A percentile compares a stretch with the other conserved stretches of the same genome.
These are phyloP conservation scores for Jacana jacana DNA, from an alignment of 2,113 vertebrate genomes.

Conservation along the genomic window DNA sequence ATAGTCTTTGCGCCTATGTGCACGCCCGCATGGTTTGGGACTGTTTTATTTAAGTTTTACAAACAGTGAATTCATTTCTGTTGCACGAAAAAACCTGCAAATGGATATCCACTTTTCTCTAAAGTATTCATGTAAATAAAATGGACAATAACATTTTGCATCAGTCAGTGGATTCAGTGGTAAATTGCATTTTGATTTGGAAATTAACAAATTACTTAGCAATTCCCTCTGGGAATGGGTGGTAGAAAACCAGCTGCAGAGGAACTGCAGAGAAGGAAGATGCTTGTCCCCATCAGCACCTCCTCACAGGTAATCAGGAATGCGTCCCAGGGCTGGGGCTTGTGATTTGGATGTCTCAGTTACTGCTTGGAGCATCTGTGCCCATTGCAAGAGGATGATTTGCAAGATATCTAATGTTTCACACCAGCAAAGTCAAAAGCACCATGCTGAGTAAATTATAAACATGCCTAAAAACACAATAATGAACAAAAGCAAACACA, in stretches of 20 bases:
- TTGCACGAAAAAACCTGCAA: not conserved
- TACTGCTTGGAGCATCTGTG: not conserved
- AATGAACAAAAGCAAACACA: not conserved
- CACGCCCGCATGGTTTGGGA: not conserved
- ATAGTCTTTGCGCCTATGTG: not conserved
- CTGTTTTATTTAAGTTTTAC: not conserved
- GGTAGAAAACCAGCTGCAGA: not conserved
- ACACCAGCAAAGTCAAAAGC: not conserved
- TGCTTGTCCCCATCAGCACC: not conserved
- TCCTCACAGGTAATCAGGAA: not conserved
- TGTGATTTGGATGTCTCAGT: not conserved
- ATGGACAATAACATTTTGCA: not conserved
- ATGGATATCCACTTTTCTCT: not conserved
- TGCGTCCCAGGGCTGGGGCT: not conserved
- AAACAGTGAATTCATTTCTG: not conserved
- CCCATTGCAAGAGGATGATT: not conserved
- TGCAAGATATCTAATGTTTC: not conserved
- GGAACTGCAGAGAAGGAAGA: not conserved
- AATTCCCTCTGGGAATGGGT: not conserved
- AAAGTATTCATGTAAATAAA: not conserved
- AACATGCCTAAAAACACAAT: not conserved
- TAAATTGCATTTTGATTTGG: not conserved
- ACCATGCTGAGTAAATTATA: constrained; percentile 1
- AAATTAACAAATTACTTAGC: not conserved
- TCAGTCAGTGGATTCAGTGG: not conserved